These are phyloP conservation scores for Plebejus melissa DNA, from an alignment of 2,888 invertebrate genomes.

Conservation along the genomic window DNA sequence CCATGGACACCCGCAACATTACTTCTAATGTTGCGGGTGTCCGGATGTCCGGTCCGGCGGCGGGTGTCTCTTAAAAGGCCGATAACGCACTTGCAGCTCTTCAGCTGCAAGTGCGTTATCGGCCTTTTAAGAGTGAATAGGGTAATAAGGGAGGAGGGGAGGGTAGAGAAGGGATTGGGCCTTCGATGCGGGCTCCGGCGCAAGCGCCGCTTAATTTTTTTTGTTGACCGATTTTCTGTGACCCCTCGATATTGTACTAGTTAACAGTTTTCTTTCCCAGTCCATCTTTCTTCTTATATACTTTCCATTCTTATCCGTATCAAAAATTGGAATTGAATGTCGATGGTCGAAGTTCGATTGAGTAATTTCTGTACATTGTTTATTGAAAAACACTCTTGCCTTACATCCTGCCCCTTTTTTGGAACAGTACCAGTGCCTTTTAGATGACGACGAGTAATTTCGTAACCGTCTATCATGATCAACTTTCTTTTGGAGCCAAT, in stretches of 20 bases:
- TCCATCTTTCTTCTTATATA: constrained; percentile 12
- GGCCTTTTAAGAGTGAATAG: too few species aligned
- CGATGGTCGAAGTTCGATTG: constrained; percentile 21
- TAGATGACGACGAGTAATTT: constrained; percentile 43
- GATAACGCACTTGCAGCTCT: too few species aligned
- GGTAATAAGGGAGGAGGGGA: too few species aligned
- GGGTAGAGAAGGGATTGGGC: too few species aligned
- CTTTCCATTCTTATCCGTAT: constrained; percentile 22
- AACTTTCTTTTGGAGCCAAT: constrained; percentile 33
- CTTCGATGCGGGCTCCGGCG: too few species aligned
- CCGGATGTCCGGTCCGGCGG: too few species aligned
- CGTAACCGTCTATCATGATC: constrained; percentile 41
- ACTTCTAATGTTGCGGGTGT: too few species aligned
- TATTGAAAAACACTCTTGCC: constrained; percentile 42
- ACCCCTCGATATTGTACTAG: background rate
- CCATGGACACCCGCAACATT: too few species aligned
- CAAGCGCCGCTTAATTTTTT: too few species aligned
- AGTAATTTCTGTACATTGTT: constrained; percentile 23
- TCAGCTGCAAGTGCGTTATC: too few species aligned
- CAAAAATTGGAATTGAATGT: constrained; percentile 26
- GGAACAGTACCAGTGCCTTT: constrained; percentile 47
- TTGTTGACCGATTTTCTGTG: too few species aligned
- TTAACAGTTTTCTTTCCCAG: background rate
- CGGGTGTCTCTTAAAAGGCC: too few species aligned
- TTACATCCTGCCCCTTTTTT: constrained; percentile 45